Conservation (phyloP, 2,888 invertebrate species). For the Hemicrepidius hirtus region DNA sequence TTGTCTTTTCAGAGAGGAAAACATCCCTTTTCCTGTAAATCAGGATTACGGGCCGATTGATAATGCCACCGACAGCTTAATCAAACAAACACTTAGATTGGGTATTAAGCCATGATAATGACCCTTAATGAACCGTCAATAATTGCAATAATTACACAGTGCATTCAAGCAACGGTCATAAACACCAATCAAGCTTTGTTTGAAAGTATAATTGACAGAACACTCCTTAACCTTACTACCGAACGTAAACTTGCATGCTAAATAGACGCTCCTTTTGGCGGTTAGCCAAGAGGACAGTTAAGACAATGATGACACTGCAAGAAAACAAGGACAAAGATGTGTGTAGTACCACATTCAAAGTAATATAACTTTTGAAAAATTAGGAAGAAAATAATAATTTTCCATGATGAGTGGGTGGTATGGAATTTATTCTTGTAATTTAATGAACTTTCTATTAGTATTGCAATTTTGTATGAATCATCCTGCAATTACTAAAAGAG, state of each 20-base stretch:
- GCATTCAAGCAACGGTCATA: slow-evolving; percentile 24
- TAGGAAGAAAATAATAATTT: too few relatives aligned
- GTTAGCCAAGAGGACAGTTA: slow-evolving; percentile 11
- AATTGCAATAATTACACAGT: slow-evolving; percentile 36
- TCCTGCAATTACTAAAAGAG: too few relatives aligned
- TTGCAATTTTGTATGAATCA: too few relatives aligned
- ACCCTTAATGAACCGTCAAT: slow-evolving; percentile 29
- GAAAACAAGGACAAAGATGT: slow-evolving; percentile 24
- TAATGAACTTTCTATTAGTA: too few relatives aligned
- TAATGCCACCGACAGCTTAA: background rate
- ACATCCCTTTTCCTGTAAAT: too few relatives aligned
- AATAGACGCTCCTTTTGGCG: slow-evolving; percentile 36
- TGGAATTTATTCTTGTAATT: too few relatives aligned
- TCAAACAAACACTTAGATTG: slow-evolving; percentile 21
- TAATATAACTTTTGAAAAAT: too few relatives aligned
- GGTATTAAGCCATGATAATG: slow-evolving; percentile 23
- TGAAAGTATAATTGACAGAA: slow-evolving; percentile 44
- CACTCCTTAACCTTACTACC: slow-evolving; percentile 45
- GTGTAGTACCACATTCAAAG: background rate
- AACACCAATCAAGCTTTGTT: slow-evolving; percentile 39
- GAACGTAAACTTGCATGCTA: slow-evolving; percentile 26
- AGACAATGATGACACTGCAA: slow-evolving; percentile 10
- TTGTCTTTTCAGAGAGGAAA: too few relatives aligned
- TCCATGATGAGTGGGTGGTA: background rate
- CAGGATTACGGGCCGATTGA: too few relatives aligned